Evolutionary conservation across 1,140 invertebrate genomes (phyloP).

Genomic region (Panonychus citri): DNA sequence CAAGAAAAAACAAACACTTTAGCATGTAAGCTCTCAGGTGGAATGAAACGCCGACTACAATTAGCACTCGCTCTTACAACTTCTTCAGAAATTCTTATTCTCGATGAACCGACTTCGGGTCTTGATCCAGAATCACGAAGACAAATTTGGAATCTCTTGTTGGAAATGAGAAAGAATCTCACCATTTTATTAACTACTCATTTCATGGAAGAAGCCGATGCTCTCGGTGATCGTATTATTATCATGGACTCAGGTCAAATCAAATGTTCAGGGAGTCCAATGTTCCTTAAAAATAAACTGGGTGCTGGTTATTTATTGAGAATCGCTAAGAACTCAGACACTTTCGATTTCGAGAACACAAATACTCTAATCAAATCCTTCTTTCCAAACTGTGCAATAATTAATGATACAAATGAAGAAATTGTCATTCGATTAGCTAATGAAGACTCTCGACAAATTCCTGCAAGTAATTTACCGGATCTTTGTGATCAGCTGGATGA

Average conservation of each 20-base stretch:
- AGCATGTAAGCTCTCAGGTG: conserved; percentile 23
- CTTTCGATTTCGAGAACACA: no score
- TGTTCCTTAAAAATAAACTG: not conserved
- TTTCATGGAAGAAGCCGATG: conserved; percentile 58
- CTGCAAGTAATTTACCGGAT: no score
- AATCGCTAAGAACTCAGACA: not conserved
- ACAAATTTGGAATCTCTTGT: conserved; percentile 23
- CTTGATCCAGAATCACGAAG: conserved; percentile 30
- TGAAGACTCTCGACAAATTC: no score
- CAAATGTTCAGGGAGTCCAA: not conserved
- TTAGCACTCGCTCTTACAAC: conserved; percentile 33
- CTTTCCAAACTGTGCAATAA: no score
- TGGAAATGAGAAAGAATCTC: not conserved
- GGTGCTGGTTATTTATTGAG: not conserved
- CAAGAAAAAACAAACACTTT: conserved; percentile 1
- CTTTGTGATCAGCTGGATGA: no score
- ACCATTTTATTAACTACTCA: conserved; percentile 6
- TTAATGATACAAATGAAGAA: no score
- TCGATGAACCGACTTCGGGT: conserved; percentile 32
- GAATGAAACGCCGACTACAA: conserved; percentile 31
- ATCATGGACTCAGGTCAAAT: conserved; percentile 60
- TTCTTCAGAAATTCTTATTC: conserved; percentile 22
- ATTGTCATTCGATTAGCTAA: no score
- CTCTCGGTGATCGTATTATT: conserved; percentile 52
- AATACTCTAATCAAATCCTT: no score